Evolutionary conservation across 2,888 invertebrate species (phyloP), one percentile per base, ranked within the genome.

Genomic region (Watsonalla cultraria): DNA sequence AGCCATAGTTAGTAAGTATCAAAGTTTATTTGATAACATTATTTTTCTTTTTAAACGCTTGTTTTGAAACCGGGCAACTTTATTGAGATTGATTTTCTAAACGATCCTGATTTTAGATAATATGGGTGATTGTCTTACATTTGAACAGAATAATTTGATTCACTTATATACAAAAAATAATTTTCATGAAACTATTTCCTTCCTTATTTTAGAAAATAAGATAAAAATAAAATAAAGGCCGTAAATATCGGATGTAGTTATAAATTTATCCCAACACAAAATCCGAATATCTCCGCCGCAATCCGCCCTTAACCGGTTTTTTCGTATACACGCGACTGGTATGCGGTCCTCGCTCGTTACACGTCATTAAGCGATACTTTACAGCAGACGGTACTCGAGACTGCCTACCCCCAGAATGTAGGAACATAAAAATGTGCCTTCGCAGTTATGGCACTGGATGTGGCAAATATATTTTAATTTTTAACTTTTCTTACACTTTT

Each of bases 351-450:
- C 73, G 83, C 87, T 89, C 87, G 90, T 90, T 89, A 88, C 90
- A 88, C 88, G 88, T 90, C 90, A 90, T 90, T 90, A 90, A 87
- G 88, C 89, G 88, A 90, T 90, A 90, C 90, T 90, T 88, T 90
- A 86, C 85, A 78, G 88, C 87, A 90, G 90, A 90, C 90, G 90
- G 87, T 84, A 77, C 90, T 90, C 84, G 90, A 90, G 90, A 90
- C 89, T 82, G 81, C 82, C 80, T 80, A 72, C 81, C 70, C 78
- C 68, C 64, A 66, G 58, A 42, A 42, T 42, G 57, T 58, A 56
- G 60, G 61, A 68, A 68, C 66, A 71, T 70, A 76, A 72, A 76
- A 72, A 71, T 74, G 70, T 70, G 66, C 67, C 70, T 66, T 62
- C 54, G 55, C 57, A 63, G 61, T 57, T 73, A 59, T 45, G 56